These are phyloP conservation scores for Chironomus tepperi DNA, from an alignment of 1,140 invertebrate species.

Conservation along the genomic window DNA sequence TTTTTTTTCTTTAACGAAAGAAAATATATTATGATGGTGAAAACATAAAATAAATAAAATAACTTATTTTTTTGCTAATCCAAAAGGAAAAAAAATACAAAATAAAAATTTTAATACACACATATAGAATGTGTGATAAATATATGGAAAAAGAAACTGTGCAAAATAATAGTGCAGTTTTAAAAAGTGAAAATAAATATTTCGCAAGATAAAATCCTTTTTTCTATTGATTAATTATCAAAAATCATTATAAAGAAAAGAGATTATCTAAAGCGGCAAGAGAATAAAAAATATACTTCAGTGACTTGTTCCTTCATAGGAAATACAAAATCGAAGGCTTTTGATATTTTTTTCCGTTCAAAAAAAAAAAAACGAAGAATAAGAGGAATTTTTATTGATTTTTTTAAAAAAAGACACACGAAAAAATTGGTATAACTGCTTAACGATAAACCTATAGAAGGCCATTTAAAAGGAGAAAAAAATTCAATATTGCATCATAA, in stretches of 20 bases:
- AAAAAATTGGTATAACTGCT: neutral
- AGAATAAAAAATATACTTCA: neutral
- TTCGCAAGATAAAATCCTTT: too few species aligned
- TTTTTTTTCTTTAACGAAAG: neutral
- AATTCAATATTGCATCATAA: slow-evolving; percentile 3
- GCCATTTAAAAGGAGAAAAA: neutral
- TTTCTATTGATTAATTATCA: too few species aligned
- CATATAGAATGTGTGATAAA: neutral
- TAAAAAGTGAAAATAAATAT: too few species aligned
- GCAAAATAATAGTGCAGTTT: neutral
- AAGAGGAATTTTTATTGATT: slow-evolving; percentile 11
- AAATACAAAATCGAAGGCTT: neutral
- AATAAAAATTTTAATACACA: neutral
- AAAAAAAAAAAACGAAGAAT: neutral
- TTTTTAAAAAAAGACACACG: neutral
- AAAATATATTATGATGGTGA: too few species aligned
- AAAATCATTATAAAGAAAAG: neutral
- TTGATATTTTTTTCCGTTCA: neutral
- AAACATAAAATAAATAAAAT: neutral
- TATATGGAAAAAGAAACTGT: neutral
- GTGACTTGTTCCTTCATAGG: neutral
- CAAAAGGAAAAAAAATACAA: neutral
- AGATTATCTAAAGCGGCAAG: neutral
- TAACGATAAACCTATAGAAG: slow-evolving; percentile 5
- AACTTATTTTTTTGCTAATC: neutral